These are phyloP conservation scores for Eulemur coronatus DNA, from an alignment of 2,797 vertebrate species.

Conservation along the genomic window DNA sequence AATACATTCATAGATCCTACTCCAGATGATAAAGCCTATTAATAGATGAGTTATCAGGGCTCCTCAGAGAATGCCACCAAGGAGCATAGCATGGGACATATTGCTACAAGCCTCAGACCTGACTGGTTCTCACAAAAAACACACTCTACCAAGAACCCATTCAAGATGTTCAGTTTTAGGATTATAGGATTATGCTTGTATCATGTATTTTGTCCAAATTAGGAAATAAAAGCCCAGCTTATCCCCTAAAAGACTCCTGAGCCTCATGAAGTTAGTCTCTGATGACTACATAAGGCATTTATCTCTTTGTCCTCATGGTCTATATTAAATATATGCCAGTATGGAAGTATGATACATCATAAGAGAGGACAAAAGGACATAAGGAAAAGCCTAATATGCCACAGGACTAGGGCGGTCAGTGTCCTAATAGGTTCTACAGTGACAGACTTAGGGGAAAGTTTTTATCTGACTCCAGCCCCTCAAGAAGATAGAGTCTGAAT, in stretches of 20 bases:
- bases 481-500: neutral
- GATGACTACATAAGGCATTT: neutral
- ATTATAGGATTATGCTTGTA: neutral
- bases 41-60: neutral
- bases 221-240: neutral
- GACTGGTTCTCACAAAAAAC: neutral
- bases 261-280: neutral
- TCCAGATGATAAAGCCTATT: neutral
- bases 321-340: neutral
- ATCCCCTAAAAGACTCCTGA: neutral
- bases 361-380: neutral
- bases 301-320: neutral
- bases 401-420: neutral
- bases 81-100: neutral
- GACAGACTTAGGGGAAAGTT: neutral
- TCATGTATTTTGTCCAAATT: neutral
- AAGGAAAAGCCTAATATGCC: neutral
- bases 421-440: neutral
- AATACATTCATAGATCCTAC: neutral
- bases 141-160: neutral
- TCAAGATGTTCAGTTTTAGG: neutral
- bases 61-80: neutral
- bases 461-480: neutral
- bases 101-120: neutral
- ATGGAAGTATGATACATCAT: neutral